Base-by-base conservation (phyloP, 2,888 invertebrate genomes). In the Iselma pallidipennis region DNA sequence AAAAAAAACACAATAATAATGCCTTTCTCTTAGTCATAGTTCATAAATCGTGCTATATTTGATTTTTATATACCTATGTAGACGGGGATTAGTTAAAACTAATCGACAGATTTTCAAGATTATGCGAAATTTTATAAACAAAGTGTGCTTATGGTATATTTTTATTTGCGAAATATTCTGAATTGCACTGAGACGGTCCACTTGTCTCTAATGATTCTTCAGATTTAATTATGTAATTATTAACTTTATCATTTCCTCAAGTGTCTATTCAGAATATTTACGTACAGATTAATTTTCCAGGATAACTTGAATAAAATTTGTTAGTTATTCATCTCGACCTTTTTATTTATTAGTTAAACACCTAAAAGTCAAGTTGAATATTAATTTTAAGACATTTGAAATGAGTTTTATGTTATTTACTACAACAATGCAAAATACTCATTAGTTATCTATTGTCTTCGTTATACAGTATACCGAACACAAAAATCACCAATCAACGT, bases 191-290 rank as follows among this genome's bases (percentile, higher is more conserved):
- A 29, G 51, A 45, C 29, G 48, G 57, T 37, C 51, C 50, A 55
- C 57, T 61, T 57, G 57, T 48, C 10, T 54, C 54, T 54, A 57
- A 53, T 49, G 63, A 63, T 63, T 63, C 63, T 63, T 57, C 54
- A 50, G 52, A 59, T 63, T 59, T 63, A 63, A 63, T 63, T 57
- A 59, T 25, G 59, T 59, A 59, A 63, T 63, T 63, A 63, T 54
- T 57, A 59, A 59, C 56, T 63, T 59, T 54, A 63, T 56, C 57
- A 57, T 63, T 59, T 58, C 54, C 59, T 63, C 53, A 59, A 63
- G 59, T 63, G 54, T 59, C 53, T 55, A 59, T 57, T 59, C 45
- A 51, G 54, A 63, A 57, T 54, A 63, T 57, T 63, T 63, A 59
- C 63, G 50, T 50, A 53, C 37, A 62, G 58, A 55, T 59, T 58